phyloP scores from a whole-genome alignment of 2,888 invertebrate genomes.

The Octodonta nipae region DNA sequence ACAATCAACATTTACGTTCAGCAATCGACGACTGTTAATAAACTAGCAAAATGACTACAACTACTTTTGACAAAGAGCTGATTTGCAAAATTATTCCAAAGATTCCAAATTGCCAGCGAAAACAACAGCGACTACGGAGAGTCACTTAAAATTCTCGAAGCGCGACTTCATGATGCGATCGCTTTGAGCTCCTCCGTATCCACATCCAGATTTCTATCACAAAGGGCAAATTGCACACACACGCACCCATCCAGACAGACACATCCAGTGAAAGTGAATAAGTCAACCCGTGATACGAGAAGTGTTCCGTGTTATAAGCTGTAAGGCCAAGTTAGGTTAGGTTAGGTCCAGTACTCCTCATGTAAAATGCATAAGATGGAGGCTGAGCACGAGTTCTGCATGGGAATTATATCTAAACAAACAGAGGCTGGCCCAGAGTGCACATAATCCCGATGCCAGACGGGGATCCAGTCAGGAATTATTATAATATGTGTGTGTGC shows the following conservation, averaged over 20 bases:
- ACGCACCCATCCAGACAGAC: background rate
- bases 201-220: too few relatives aligned
- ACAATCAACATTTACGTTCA: too few relatives aligned
- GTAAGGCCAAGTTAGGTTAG: slow-evolving; percentile 36
- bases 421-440: slow-evolving; percentile 17
- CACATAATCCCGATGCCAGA: slow-evolving; percentile 8
- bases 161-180: too few relatives aligned
- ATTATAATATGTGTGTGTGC: slow-evolving; percentile 8
- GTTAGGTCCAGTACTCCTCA: slow-evolving; percentile 41
- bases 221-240: background rate
- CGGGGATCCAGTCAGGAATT: slow-evolving; percentile 5
- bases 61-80: too few relatives aligned
- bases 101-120: too few relatives aligned
- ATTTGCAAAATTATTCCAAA: too few relatives aligned
- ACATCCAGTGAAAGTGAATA: slow-evolving; percentile 2
- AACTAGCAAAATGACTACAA: too few relatives aligned
- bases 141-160: too few relatives aligned
- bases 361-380: slow-evolving; percentile 54
- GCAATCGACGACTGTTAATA: too few relatives aligned
- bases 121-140: too few relatives aligned
- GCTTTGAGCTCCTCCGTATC: too few relatives aligned
- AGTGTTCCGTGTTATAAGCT: slow-evolving; percentile 14
- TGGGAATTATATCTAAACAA: slow-evolving; percentile 39
- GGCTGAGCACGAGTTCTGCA: slow-evolving; percentile 34
- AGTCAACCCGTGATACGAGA: background rate